Evolutionary conservation across 2,797 vertebrate genomes (phyloP), one percentile per base, ranked within the genome.

Genomic region (Lacerta viridis): DNA sequence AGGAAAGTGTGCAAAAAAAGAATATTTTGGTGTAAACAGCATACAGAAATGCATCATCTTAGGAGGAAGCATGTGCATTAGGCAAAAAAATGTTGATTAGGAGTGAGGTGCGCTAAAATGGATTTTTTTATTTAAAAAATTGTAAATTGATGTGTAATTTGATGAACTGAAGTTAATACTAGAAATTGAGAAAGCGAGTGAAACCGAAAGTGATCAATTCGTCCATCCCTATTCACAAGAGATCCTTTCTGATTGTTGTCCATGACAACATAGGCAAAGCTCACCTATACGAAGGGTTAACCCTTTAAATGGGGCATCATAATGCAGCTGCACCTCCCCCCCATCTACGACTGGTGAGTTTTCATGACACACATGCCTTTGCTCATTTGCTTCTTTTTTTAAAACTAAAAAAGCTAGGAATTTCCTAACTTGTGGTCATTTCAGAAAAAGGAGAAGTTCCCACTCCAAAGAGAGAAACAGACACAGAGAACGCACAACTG

Each of bases 401-500:
- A 29, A 86, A 23, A 4, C 1, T 89, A 92, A 33, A 15, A 81
- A 39, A 92, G 87, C 59, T 87, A 83, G 93, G 91, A 94, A 95
- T 96, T 96, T 96, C 92, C 93, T 94, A 93, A 95, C 88, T 93
- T 94, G 94, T 93, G 95, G 95, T 93, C 88, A 85, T 69, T 86
- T 89, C 90, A 93, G 92, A 95, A 90, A 84, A 90, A 96, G 92
- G 91, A 96, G 96, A 96, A 96, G 95, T 93, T 91, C 85, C 87
- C 5, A 1, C 68, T 0, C n/a, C 77, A 46, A 46, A 86, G 84
- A 86, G 87, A 92, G 85, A 0, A 0, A 77, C 87, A 90, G 81
- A 72, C 23, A 11, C 83, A 72, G 64, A 77, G 36, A 61, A 43
- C 27, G 11, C 84, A 80, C n/a, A 23, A 39, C 41, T 69, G 79